These are phyloP conservation scores for Chironomus tentans DNA, from an alignment of 2,888 invertebrate genomes.

Conservation along the genomic window DNA sequence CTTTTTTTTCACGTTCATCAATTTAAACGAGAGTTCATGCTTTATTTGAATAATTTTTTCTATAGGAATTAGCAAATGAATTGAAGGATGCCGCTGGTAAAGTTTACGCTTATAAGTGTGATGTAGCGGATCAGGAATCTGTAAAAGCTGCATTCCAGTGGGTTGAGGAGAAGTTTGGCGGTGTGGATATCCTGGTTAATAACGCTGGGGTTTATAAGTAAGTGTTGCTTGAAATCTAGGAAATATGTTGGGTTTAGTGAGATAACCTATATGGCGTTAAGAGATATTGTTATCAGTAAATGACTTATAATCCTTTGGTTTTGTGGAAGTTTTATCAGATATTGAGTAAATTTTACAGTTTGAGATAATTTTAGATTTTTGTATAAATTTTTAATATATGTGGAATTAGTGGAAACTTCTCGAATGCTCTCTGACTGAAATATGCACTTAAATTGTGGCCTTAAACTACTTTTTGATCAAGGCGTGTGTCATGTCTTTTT, in stretches of 20 bases:
- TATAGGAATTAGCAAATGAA: conserved; percentile 11
- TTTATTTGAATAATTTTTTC: background rate
- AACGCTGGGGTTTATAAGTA: conserved; percentile 45
- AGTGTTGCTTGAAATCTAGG: background rate
- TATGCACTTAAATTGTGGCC: no score
- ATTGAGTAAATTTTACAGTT: no score
- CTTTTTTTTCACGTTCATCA: background rate
- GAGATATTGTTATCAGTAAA: background rate
- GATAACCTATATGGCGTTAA: background rate
- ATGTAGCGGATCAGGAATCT: conserved; percentile 46
- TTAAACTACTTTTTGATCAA: no score
- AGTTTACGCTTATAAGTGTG: conserved; percentile 41
- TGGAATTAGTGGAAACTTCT: no score
- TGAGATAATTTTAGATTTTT: no score
- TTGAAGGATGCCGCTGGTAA: conserved; percentile 30
- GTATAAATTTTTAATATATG: no score
- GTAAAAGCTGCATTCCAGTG: conserved; percentile 47
- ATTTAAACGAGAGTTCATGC: background rate
- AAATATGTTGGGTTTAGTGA: no score
- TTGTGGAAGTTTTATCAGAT: no score
- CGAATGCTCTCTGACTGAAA: no score
- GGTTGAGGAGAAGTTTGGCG: conserved; percentile 44
- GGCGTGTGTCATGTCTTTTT: no score
- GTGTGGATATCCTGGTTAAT: conserved; percentile 49
- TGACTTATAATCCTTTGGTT: no score